Percentiles rank a stretch among this genome's conserved stretches.
These are phyloP conservation scores for Scytalopus superciliaris DNA, from an alignment of 2,113 vertebrate genomes.

Conservation along the genomic window DNA sequence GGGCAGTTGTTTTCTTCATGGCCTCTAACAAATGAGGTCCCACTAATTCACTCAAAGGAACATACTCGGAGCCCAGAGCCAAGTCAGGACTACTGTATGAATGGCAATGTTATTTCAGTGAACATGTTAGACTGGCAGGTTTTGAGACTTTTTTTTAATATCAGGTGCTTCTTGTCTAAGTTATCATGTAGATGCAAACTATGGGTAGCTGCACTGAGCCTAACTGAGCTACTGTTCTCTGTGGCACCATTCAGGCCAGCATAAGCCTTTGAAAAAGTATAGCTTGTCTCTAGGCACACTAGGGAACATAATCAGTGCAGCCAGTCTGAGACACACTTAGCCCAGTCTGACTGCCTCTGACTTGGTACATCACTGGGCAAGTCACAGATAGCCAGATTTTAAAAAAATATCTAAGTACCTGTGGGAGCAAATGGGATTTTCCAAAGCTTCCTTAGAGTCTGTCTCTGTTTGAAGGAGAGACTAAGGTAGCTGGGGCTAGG, in stretches of 20 bases:
- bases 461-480: too few species aligned
- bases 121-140: background rate
- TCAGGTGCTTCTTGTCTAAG: background rate
- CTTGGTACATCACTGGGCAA: background rate
- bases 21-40: background rate
- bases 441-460: background rate
- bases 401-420: background rate
- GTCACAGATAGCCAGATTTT: background rate
- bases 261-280: background rate
- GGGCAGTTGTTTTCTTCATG: background rate
- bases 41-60: background rate
- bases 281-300: background rate
- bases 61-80: background rate
- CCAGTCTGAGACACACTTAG: background rate
- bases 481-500: too few species aligned
- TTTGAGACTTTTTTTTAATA: background rate
- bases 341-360: background rate
- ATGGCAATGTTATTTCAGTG: background rate
- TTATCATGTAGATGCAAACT: background rate
- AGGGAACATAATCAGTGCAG: background rate
- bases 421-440: background rate
- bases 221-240: background rate
- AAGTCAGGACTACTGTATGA: background rate
- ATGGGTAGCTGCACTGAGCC: background rate
- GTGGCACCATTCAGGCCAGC: background rate